Base-by-base conservation (phyloP, 1,140 invertebrate species). In the Choristoneura fumiferana region DNA sequence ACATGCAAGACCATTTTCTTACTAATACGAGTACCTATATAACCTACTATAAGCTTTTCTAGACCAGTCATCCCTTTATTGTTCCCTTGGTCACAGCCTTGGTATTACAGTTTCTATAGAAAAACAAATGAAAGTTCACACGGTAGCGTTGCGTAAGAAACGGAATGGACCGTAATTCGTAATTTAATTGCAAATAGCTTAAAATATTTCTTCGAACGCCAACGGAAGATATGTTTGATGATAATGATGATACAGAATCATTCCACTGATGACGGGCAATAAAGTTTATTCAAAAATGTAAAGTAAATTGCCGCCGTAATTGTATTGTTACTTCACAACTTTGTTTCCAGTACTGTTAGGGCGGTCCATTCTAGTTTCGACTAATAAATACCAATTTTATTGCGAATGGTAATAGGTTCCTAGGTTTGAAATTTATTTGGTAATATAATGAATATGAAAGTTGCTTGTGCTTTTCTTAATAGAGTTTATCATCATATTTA, bases 251-350 rank as follows among this genome's bases (percentile, higher is more conserved):
- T 12, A 45, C 17, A 8, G n/a, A 10, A 49, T 22, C 18, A 49
- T 49, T 49, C 18, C 12, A 49, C 43, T 49, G 43, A 49, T 49
- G 43, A 49, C 14, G 43, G n/a, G 29, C 43, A 49, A 49, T n/a
- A n/a, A 49, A 49, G 43, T 49, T 49, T 49, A 49, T 49, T 29
- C 43, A 29, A 18, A 49, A 49, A 49, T 49, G 43, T 49, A 33
- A 15, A 49, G 43, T 49, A 33, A 49, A 49, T 49, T 49, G 29
- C 43, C 18, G 29, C 12, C 22, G 18, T 49, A 49, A 49, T 49
- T 49, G 43, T 49, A 49, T 49, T 49, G 43, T 49, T 49, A 33
- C 43, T 49, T 49, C 22, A 49, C 43, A 49, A 49, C 18, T 49
- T 29, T 49, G 43, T 49, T 33, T 6, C n/a, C 18, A 17, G 17